These are phyloP conservation scores for Phoxinus phoxinus DNA, from an alignment of 2,113 vertebrate species.

Conservation along the genomic window DNA sequence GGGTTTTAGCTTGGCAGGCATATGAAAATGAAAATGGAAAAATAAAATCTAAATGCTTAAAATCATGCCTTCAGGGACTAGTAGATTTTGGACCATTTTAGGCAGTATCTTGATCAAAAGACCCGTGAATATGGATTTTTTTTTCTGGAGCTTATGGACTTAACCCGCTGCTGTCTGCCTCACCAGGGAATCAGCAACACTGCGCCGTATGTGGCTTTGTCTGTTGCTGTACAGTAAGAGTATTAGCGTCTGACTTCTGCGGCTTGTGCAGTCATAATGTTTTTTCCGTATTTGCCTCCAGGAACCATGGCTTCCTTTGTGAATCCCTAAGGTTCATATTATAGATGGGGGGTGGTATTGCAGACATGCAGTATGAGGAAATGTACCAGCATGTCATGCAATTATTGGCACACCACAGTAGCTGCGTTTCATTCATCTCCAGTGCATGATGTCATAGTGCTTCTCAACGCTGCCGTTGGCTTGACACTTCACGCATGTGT, in stretches of 20 bases:
- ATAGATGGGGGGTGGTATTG: slow-evolving; percentile 18
- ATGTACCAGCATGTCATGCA: slow-evolving; percentile 5
- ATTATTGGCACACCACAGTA: slow-evolving; percentile 7
- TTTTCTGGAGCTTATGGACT: slow-evolving; percentile 28
- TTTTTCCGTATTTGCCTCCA: slow-evolving; percentile 13
- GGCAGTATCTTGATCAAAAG: slow-evolving; percentile 25
- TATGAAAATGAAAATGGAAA: slow-evolving; percentile 36
- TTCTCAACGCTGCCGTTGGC: slow-evolving; percentile 6
- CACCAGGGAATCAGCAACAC: slow-evolving; percentile 25
- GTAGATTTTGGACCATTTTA: slow-evolving; percentile 19
- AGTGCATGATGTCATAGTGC: slow-evolving; percentile 38
- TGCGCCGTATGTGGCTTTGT: slow-evolving; percentile 41
- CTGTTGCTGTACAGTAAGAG: slow-evolving; percentile 39
- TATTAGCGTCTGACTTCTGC: slow-evolving; percentile 42
- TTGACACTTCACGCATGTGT: slow-evolving; percentile 37
- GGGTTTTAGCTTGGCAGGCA: slow-evolving; percentile 22
- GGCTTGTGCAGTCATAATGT: neutral
- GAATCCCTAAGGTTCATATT: slow-evolving; percentile 26
- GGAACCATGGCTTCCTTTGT: slow-evolving; percentile 15
- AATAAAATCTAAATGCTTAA: slow-evolving; percentile 31
- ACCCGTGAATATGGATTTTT: slow-evolving; percentile 40
- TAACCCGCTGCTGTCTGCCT: slow-evolving; percentile 39
- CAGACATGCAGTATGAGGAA: slow-evolving; percentile 24
- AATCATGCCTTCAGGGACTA: slow-evolving; percentile 12
- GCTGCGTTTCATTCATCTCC: slow-evolving; percentile 34